These are phyloP conservation scores for Aurelia aurita DNA, from an alignment of 30 jellyfish, hydroid and myxozoan genomes.

Conservation along the genomic window DNA sequence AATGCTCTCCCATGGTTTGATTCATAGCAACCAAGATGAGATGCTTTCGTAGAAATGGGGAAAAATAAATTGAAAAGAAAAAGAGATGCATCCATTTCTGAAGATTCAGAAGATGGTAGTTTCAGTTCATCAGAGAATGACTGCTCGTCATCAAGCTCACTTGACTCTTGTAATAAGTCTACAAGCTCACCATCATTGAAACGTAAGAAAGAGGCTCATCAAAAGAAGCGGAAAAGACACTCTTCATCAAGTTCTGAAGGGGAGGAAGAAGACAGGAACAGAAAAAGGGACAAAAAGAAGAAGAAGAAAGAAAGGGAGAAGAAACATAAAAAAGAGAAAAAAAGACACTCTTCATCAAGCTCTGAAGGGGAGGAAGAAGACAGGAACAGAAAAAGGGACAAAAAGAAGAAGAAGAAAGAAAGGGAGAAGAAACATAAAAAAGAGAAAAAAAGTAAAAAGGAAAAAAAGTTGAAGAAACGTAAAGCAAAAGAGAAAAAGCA, in stretches of 20 bases:
- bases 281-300: not conserved
- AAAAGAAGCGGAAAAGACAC: too few species aligned
- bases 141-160: too few species aligned
- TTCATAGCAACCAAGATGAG: not conserved
- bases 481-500: not conserved
- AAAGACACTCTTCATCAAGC: not conserved
- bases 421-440: not conserved
- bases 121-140: too few species aligned
- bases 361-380: not conserved
- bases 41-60: not conserved
- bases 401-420: slow-evolving; percentile 1
- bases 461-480: slow-evolving; percentile 4
- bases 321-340: not conserved
- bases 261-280: not conserved
- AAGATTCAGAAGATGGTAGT: too few species aligned
- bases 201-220: too few species aligned
- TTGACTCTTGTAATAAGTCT: too few species aligned
- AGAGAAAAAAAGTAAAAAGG: not conserved
- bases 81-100: too few species aligned
- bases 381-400: not conserved
- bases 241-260: not conserved
- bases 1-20: not conserved
- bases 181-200: too few species aligned
- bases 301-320: slow-evolving; percentile 7
- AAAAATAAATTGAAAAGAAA: not conserved